Conservation (phyloP, 2,888 invertebrate genomes). For the Mesorhabditis sp. region DNA sequence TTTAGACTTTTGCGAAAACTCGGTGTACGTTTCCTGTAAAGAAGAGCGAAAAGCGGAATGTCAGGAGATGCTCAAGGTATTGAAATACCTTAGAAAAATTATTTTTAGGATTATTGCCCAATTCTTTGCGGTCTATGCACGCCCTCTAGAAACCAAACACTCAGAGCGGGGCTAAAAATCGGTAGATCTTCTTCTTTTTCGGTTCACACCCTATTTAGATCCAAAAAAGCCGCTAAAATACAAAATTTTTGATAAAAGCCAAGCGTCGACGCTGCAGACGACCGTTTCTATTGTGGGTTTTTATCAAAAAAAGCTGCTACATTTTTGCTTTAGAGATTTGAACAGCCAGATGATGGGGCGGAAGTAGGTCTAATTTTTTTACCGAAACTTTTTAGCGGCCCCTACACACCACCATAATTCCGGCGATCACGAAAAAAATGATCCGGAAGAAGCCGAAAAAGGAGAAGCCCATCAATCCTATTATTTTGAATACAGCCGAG, state of each 20-base stretch:
- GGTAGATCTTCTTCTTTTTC: too few species aligned
- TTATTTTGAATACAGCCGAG: too few species aligned
- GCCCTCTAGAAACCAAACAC: constrained; percentile 5
- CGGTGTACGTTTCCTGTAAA: constrained; percentile 29
- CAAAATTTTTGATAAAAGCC: constrained; percentile 12
- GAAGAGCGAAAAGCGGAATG: constrained; percentile 32
- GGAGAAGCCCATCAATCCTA: too few species aligned
- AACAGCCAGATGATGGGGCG: constrained; percentile 1
- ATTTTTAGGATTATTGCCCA: constrained; percentile 26
- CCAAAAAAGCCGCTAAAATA: constrained; percentile 15
- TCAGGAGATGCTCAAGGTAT: constrained; percentile 31
- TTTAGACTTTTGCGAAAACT: constrained; percentile 32
- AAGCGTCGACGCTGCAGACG: background rate
- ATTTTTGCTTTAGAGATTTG: background rate
- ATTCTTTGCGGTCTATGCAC: constrained; percentile 29
- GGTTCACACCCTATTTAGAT: too few species aligned
- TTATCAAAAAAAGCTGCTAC: too few species aligned
- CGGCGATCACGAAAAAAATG: too few species aligned
- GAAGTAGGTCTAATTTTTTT: background rate
- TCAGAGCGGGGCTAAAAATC: too few species aligned
- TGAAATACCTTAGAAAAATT: background rate
- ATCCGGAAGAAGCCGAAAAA: too few species aligned
- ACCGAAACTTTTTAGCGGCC: too few species aligned
- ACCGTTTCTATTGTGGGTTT: constrained; percentile 1
- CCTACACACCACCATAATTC: too few species aligned